phyloP scores from a whole-genome alignment of 2,888 invertebrate genomes.

The Aelia acuminata region DNA sequence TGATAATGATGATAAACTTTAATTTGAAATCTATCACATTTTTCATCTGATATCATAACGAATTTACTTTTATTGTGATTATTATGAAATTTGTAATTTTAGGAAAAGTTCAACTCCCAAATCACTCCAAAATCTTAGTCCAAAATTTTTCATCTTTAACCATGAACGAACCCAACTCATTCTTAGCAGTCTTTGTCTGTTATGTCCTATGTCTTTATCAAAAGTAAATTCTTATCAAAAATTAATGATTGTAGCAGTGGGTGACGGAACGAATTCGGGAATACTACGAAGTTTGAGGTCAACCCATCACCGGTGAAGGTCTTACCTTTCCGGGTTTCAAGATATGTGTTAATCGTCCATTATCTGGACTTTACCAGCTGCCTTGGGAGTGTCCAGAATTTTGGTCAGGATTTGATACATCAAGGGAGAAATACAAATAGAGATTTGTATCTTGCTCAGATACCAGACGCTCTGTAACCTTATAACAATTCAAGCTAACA shows the following conservation, averaged over 20 bases:
- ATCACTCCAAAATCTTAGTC: neutral
- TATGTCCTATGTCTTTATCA: neutral
- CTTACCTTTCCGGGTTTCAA: neutral
- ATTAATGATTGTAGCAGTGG: neutral
- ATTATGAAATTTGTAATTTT: too few relatives aligned
- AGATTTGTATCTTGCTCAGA: neutral
- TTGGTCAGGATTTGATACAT: neutral
- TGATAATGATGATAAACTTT: too few relatives aligned
- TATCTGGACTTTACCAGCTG: slow-evolving; percentile 16
- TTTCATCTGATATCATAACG: too few relatives aligned
- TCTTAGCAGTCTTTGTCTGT: neutral
- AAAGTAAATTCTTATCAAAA: neutral
- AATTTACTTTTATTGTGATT: too few relatives aligned
- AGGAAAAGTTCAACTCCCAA: neutral
- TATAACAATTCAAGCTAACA: neutral
- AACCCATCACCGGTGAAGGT: neutral
- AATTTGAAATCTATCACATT: too few relatives aligned
- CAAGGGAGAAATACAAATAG: neutral
- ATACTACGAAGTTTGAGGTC: neutral
- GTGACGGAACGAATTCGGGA: neutral
- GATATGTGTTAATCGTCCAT: slow-evolving; percentile 16
- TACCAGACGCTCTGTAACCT: neutral
- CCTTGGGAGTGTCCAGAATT: neutral
- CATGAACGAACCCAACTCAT: neutral
- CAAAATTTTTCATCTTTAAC: neutral